phyloP scores from a whole-genome alignment of 2,797 vertebrate species.

The Enoplosus armatus region DNA sequence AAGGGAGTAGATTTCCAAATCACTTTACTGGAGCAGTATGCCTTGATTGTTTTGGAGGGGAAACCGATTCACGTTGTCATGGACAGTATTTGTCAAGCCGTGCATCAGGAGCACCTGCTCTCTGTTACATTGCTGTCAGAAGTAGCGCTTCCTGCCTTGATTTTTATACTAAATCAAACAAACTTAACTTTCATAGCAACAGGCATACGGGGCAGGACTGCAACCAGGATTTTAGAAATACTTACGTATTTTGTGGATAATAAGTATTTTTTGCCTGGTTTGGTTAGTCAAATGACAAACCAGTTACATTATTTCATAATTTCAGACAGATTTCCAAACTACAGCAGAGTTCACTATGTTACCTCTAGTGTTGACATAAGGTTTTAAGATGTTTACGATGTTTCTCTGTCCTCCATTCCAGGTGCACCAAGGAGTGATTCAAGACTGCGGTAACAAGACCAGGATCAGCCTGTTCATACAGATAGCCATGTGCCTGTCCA shows the following conservation, averaged over 20 bases:
- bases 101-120: background rate
- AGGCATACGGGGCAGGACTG: rapidly evolving
- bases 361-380: background rate
- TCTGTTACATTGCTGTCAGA: background rate
- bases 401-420: slow-evolving; percentile 29
- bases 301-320: background rate
- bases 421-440: slow-evolving; percentile 83
- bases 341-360: background rate
- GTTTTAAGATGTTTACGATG: background rate
- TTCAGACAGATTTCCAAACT: background rate
- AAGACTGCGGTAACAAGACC: slow-evolving; percentile 74
- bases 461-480: slow-evolving; percentile 91
- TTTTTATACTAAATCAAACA: background rate
- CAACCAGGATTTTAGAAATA: background rate
- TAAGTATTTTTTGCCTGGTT: background rate
- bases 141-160: background rate
- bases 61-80: background rate
- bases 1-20: background rate
- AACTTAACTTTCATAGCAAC: background rate
- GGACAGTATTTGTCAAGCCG: background rate
- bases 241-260: background rate
- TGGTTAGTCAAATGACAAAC: background rate
- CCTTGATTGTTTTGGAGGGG: background rate
- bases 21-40: background rate
- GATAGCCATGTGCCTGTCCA: slow-evolving; percentile 88